Conservation (phyloP, 2,113 vertebrate species). For the Scophthalmus maximus region DNA sequence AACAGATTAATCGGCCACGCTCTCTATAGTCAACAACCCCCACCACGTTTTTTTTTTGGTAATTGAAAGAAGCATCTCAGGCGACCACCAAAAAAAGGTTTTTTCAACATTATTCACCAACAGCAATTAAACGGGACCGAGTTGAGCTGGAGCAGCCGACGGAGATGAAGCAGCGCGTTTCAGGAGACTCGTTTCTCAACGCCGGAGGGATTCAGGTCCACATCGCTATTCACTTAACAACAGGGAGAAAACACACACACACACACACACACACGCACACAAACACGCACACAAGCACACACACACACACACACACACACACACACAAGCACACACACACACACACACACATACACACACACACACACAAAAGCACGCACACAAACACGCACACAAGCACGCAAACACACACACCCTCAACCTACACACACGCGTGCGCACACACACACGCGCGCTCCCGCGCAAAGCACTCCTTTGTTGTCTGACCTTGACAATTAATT, state of each 20-base stretch:
- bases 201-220: slow-evolving; percentile 27
- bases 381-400: neutral
- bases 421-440: neutral
- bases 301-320: slow-evolving; percentile 15
- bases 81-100: no score
- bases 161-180: slow-evolving; percentile 1
- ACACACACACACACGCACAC: neutral
- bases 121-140: slow-evolving; percentile 43
- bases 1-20: no score
- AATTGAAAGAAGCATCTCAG: no score
- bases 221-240: slow-evolving; percentile 34
- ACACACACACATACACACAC: neutral
- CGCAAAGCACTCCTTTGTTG: slow-evolving; percentile 57
- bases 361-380: slow-evolving; percentile 12
- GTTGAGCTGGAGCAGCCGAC: slow-evolving; percentile 24
- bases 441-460: slow-evolving; percentile 11
- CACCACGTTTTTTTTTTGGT: no score
- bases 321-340: slow-evolving; percentile 1
- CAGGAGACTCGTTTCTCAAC: slow-evolving; percentile 32
- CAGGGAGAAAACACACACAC: slow-evolving; percentile 5
- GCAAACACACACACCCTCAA: slow-evolving; percentile 7
- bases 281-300: slow-evolving; percentile 13
- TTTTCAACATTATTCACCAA: no score
- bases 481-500: slow-evolving; percentile 83
- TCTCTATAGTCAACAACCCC: no score